Base-by-base conservation (phyloP, 2,888 invertebrate genomes). In the Ophion slaviceki region DNA sequence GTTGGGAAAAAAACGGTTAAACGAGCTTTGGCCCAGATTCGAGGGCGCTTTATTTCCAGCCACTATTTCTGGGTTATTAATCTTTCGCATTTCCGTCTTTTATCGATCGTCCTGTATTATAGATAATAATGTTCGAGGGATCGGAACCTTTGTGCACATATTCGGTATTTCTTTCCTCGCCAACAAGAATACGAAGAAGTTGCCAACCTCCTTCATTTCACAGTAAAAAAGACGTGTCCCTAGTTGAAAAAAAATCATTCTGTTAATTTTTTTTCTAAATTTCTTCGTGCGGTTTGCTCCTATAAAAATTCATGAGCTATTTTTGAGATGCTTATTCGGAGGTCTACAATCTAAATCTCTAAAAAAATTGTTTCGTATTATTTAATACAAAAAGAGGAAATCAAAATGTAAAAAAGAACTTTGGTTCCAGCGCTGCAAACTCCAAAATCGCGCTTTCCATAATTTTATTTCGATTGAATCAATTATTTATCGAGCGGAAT, bases 101-200 rank as follows among this genome's bases (percentile, higher is more conserved):
- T 57, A 72, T 66, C 72, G 80, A 72, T 72, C 40, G 66, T 70
- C 47, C 6, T 28, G 28, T 47, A 70, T 62, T 53, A 53, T 53
- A 53, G 53, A 53, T 17, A 14, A 53, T 53, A 14, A 17, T 2
- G 17, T 17, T 17, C 14, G 4, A 11, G 53, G 11, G 53, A 11
- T 53, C 17, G 53, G 53, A 53, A 53, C 53, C 53, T 53, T 5
- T 2, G 53, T 17, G 17, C 14, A 17, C 53, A 2, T 17, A 14
- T 14, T 53, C 14, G 5, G 14, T 17, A 17, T 53, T 17, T 53
- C 53, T 53, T 53, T 17, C 17, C 53, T 17, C 14, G 14, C 11
- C 14, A 17, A 53, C 53, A 2, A 14, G 17, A 3, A 53, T 17
- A 14, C 53, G 17, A 53, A 53, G 17, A 17, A 53, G 53, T 53